These are phyloP conservation scores for Phoenicopterus ruber DNA, from an alignment of 2,113 vertebrate species.

Conservation along the genomic window DNA sequence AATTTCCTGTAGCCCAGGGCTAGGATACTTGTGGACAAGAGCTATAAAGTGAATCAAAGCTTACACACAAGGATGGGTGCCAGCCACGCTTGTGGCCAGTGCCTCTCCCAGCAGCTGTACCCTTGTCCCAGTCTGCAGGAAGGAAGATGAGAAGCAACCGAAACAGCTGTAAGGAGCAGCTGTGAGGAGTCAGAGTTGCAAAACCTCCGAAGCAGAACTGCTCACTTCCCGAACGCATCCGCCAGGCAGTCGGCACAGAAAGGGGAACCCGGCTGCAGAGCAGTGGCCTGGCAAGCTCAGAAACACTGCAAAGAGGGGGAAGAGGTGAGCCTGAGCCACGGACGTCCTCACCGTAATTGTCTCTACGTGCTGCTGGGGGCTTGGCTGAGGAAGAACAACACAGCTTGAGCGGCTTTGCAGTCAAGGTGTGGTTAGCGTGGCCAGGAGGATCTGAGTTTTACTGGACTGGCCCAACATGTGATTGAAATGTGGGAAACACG, in stretches of 20 bases:
- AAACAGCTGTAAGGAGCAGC: not conserved
- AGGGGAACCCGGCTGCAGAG: not conserved
- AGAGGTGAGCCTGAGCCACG: not conserved
- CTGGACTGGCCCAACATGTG: accelerated
- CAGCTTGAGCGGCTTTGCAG: not conserved
- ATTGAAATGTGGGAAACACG: not conserved
- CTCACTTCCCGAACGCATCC: not conserved
- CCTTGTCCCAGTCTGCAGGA: not conserved
- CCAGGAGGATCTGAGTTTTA: not conserved
- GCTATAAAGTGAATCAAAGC: not conserved
- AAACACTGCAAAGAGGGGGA: not conserved
- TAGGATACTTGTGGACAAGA: not conserved
- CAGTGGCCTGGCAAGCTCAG: not conserved
- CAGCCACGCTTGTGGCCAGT: not conserved
- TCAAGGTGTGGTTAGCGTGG: not conserved
- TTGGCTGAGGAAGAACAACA: not conserved
- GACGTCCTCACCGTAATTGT: not conserved
- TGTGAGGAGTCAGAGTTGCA: not conserved
- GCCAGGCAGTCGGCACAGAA: not conserved
- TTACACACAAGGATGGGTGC: not conserved
- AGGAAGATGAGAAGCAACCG: not conserved
- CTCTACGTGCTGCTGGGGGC: not conserved
- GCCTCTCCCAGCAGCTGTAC: not conserved
- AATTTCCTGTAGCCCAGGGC: not conserved
- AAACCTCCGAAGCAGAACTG: conserved; percentile 12